Conservation (phyloP, 2,797 vertebrate genomes). For the Eutrigla gurnardus region DNA sequence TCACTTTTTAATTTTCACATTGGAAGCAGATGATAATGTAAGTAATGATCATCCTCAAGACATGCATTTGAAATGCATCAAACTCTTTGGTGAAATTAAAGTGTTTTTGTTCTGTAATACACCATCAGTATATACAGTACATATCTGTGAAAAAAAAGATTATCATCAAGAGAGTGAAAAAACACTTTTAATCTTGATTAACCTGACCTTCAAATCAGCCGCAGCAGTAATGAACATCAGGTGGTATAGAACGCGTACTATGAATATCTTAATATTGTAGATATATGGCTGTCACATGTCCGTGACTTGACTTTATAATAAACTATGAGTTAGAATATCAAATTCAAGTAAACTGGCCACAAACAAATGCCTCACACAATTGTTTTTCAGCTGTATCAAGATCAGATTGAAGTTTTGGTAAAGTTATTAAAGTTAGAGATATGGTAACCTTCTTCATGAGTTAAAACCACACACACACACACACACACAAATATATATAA, state of each 20-base stretch:
- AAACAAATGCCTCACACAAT: not conserved
- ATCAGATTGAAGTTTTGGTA: not conserved
- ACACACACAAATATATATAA: too few relatives aligned
- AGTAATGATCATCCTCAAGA: conserved; percentile 10
- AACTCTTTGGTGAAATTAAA: conserved; percentile 9
- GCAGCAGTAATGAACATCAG: conserved; percentile 18
- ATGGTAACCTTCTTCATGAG: not conserved
- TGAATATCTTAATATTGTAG: not conserved
- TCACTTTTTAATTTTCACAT: conserved; percentile 8
- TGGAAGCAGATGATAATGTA: not conserved
- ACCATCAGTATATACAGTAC: not conserved
- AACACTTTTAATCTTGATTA: conserved; percentile 5
- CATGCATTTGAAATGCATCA: conserved; percentile 8
- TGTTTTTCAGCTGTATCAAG: too few relatives aligned
- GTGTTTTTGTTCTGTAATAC: conserved; percentile 14
- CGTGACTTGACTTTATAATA: not conserved
- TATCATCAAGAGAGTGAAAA: not conserved
- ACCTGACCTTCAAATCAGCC: not conserved
- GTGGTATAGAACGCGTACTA: not conserved
- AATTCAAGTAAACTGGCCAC: not conserved
- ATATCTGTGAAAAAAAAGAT: not conserved
- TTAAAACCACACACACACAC: too few relatives aligned
- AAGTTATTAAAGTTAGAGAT: not conserved
- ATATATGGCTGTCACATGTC: not conserved
- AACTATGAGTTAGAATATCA: not conserved